Evolutionary conservation across 2,888 invertebrate species (phyloP).

Genomic region (Chrysotoxum bicinctum): DNA sequence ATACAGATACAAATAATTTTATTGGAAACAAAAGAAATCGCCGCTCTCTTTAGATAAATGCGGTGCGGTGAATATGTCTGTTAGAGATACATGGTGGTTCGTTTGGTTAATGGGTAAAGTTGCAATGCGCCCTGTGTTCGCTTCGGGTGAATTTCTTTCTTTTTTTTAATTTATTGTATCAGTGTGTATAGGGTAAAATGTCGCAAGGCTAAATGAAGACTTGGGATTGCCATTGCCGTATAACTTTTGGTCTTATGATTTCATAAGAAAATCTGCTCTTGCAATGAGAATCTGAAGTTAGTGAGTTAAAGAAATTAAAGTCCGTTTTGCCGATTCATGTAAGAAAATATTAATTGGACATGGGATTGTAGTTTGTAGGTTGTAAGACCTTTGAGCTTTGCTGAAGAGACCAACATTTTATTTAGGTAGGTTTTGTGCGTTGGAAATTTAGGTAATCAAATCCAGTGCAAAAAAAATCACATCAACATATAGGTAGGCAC

Average conservation of each 20-base stretch:
- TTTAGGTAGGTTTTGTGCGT: too few relatives aligned
- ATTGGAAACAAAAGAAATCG: conserved; percentile 48
- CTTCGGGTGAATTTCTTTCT: neutral
- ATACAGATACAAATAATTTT: conserved; percentile 23
- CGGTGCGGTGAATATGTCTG: conserved; percentile 52
- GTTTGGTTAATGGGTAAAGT: conserved; percentile 16
- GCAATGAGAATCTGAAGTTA: neutral
- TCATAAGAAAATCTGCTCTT: neutral
- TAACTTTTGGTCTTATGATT: neutral
- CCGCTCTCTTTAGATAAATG: conserved; percentile 63
- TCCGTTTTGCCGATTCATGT: too few relatives aligned
- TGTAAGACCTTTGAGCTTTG: too few relatives aligned
- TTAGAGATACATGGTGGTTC: conserved; percentile 21
- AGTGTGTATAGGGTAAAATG: neutral
- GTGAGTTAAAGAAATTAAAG: too few relatives aligned
- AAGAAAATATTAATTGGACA: too few relatives aligned
- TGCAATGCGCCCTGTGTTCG: conserved; percentile 16
- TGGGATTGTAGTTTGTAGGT: too few relatives aligned
- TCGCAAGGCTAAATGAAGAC: neutral
- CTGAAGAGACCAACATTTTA: too few relatives aligned
- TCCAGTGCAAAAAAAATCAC: too few relatives aligned
- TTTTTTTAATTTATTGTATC: neutral
- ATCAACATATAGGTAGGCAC: too few relatives aligned
- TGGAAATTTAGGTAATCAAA: too few relatives aligned
- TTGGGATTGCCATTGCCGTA: neutral